Base-by-base conservation (phyloP, 2,113 vertebrate species). In the Malurus cyaneus region DNA sequence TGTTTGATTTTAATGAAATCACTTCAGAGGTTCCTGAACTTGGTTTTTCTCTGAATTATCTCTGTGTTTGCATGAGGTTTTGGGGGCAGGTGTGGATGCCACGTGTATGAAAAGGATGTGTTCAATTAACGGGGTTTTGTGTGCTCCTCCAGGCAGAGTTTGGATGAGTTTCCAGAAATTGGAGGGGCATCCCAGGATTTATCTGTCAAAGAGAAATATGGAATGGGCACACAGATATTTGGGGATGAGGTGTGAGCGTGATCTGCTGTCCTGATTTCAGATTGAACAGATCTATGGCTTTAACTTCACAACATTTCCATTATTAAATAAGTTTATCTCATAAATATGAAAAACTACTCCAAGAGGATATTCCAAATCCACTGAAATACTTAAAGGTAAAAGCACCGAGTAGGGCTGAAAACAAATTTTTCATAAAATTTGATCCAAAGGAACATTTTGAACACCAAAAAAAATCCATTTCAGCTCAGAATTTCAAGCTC, bases 1-100 rank as follows among this genome's bases (percentile, higher is more conserved):
- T 41, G 64, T 94, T 94, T 93, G 88, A 95, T 74, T 97, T 80
- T 81, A 56, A 81, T 74, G 61, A 95, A 96, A 74, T 88, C 93
- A 65, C 64, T 67, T 90, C 10, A 44, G 69, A 88, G 60, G 21
- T 78, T 83, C 79, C 59, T 56, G 74, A 93, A 41, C 54, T 96
- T 64, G 76, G 3, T 36, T 94, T 80, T 93, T 83, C 67, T 86
- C 79, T 80, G 19, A 56, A 86, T 92, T 80, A 36, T 78, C 66
- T 15, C 56, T 2, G 18, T 2, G 6, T 52, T 88, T 79, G 29
- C 42, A 2, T 1, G 46, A 18, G 16, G 47, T 89, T 47, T 83
- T 74, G 26, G 28, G 54, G 74, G 72, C 76, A 88, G 76, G 88
- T 84, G 83, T 67, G 83, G 50, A 29, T 39, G 67, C 46, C 53